A percentile compares a stretch with the other conserved stretches of the same genome.
phyloP scores from a whole-genome alignment of 2,797 vertebrate genomes.

The Polyboroides typus region DNA sequence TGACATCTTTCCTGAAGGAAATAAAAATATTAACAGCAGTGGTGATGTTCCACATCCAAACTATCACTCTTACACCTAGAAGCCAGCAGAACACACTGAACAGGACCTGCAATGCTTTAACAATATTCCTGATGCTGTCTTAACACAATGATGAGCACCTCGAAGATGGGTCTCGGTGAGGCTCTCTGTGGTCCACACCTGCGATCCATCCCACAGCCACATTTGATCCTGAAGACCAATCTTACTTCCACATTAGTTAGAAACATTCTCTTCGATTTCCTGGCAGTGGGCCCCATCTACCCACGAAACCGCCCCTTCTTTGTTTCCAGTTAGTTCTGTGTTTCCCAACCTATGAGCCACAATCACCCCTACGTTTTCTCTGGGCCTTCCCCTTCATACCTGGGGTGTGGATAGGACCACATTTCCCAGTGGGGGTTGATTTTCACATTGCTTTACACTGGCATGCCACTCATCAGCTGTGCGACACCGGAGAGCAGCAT shows the following conservation, averaged over 20 bases:
- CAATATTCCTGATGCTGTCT: not conserved
- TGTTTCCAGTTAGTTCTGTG: not conserved
- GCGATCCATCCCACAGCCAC: not conserved
- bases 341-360: not conserved
- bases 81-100: not conserved
- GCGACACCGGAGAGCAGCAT: rapidly evolving
- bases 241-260: not conserved
- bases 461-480: not conserved
- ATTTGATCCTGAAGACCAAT: not conserved
- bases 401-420: not conserved
- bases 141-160: not conserved
- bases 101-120: not conserved
- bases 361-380: not conserved
- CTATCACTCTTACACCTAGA: not conserved
- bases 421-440: not conserved
- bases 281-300: not conserved
- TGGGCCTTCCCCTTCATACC: not conserved
- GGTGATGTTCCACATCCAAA: not conserved
- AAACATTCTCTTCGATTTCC: not conserved
- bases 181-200: not conserved
- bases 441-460: not conserved
- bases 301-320: not conserved
- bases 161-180: not conserved
- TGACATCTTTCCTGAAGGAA: not conserved
- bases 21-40: not conserved